These are phyloP conservation scores for Hycleus phaleratus DNA, from an alignment of 1,140 invertebrate genomes.

Conservation along the genomic window DNA sequence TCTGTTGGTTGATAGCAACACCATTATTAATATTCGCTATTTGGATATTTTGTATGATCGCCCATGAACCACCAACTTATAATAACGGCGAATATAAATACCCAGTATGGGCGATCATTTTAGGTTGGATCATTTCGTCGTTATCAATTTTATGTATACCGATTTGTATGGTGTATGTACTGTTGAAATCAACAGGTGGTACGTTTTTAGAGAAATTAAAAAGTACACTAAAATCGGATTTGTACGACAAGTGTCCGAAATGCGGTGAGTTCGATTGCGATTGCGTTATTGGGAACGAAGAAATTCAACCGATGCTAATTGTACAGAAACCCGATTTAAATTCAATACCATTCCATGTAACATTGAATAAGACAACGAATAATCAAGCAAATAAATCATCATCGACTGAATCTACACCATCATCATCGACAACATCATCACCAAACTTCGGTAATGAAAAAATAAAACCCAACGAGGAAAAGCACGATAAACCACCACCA, in stretches of 20 bases:
- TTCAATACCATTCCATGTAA: no score
- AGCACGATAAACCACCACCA: no score
- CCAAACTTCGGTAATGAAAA: no score
- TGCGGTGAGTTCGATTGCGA: slow-evolving; percentile 33
- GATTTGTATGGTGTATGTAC: slow-evolving; percentile 64
- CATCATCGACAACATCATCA: no score
- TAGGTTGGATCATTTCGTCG: slow-evolving; percentile 82
- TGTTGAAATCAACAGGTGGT: slow-evolving; percentile 61
- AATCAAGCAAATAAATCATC: no score
- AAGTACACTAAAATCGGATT: slow-evolving; percentile 34
- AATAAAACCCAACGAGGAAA: no score
- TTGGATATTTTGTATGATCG: slow-evolving; percentile 80
- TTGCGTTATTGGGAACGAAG: slow-evolving; percentile 21
- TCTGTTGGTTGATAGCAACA: slow-evolving; percentile 76
- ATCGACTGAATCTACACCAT: no score
- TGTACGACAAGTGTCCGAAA: slow-evolving; percentile 30
- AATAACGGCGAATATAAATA: slow-evolving; percentile 69
- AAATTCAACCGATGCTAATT: slow-evolving; percentile 28
- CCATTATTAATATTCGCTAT: slow-evolving; percentile 75
- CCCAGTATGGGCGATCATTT: slow-evolving; percentile 72
- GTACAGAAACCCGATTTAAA: slow-evolving; percentile 23
- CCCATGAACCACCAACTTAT: slow-evolving; percentile 76
- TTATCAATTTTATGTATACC: slow-evolving; percentile 81
- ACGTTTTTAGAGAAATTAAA: slow-evolving; percentile 51
- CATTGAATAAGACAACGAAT: no score